Conservation (phyloP, 1,140 invertebrate species). For the Neodiprion pinetum region DNA sequence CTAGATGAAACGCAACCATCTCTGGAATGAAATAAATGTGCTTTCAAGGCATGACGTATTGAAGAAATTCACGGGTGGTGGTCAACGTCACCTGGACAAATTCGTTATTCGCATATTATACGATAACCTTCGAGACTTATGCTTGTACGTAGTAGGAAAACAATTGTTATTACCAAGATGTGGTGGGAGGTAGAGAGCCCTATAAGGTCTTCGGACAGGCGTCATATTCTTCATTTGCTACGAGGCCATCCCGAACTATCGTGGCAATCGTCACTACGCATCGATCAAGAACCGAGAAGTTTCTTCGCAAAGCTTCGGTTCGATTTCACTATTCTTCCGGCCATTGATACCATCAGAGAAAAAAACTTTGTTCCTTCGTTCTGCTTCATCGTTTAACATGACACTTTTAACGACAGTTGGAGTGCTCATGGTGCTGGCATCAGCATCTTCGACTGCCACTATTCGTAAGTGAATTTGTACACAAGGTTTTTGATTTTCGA, state of each 20-base stretch:
- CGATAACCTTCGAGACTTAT: too few species aligned
- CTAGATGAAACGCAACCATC: too few species aligned
- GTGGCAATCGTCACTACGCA: background rate
- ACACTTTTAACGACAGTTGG: background rate
- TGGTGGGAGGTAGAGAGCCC: slow-evolving; percentile 27
- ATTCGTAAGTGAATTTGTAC: slow-evolving; percentile 43
- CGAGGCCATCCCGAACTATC: slow-evolving; percentile 37
- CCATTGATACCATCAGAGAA: background rate
- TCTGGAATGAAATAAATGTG: too few species aligned
- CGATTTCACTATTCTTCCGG: too few species aligned
- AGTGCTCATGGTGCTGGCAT: background rate
- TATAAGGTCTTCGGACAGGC: slow-evolving; percentile 43
- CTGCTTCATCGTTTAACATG: background rate
- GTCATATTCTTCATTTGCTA: slow-evolving; percentile 38
- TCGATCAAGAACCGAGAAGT: background rate
- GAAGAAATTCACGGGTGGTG: too few species aligned
- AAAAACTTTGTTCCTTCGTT: background rate
- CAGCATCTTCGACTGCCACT: slow-evolving; percentile 25
- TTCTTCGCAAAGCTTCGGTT: background rate
- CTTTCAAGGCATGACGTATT: too few species aligned
- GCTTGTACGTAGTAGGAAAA: too few species aligned
- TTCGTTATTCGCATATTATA: too few species aligned
- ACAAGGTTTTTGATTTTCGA: slow-evolving; percentile 15
- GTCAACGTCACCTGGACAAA: too few species aligned
- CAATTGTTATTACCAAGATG: background rate